Base-by-base conservation (phyloP, 2,113 vertebrate genomes). In the Condylura cristata region DNA sequence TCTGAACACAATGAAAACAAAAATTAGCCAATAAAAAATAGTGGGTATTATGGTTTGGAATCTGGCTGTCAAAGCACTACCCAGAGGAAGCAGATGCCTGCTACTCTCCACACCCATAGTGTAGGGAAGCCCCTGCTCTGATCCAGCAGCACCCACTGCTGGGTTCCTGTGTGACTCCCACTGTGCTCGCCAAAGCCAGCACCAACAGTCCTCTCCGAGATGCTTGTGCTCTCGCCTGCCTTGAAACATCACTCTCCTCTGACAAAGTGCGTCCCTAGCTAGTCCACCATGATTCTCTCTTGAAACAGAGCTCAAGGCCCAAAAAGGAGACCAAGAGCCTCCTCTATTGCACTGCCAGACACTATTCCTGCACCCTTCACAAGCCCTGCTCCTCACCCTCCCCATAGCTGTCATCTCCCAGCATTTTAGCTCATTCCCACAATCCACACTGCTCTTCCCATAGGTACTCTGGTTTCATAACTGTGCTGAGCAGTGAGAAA, bases 71-170 rank as follows among this genome's bases (percentile, higher is more conserved):
- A 44, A 86, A 72, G 17, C 17, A 51, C 18, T 39, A 48, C 26
- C 48, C 39, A 56, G 56, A 63, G 0, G 1, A 14, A 1, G 32
- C 3, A 37, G 34, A 13, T 7, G 44, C 46, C 46, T 2, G 28
- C 3, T 63, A 16, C 12, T 26, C 20, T 53, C 48, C 37, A 37
- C 0, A 6, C 34, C 48, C 1, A 22, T 20, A 4, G 28, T 6
- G 48, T 20, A 22, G 70, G 22, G 53, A 11, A 28, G 37, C 5
- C n/a, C 32, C 79, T 51, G 17, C 39, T 18, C 18, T 18, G 32
- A 60, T 13, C 53, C 41, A 32, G 6, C 20, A 46, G 30, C 37
- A 65, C 60, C 44, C n/a, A 56, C 53, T 8, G 14, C 66, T 28
- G 3, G 2, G 14, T 7, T n/a, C 24, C 20, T 32, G 44, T 3